Evolutionary conservation across 1,140 invertebrate species (phyloP), one percentile per base, ranked within the genome.

Genomic region (Macrocentrus cingulum): DNA sequence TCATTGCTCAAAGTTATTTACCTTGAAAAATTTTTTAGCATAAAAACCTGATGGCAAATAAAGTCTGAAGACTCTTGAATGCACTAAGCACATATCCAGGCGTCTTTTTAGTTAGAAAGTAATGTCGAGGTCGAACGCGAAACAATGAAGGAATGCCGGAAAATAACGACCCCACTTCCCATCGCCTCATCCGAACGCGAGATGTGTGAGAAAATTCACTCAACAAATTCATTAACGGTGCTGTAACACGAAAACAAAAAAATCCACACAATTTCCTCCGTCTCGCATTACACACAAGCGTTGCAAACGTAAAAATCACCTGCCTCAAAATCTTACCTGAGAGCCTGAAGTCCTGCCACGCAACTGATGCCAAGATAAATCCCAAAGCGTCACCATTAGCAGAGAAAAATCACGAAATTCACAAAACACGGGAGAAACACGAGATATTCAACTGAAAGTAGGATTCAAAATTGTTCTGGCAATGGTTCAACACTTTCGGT

Each of bases 21-120:
- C n/a, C n/a, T n/a, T n/a, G n/a, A n/a, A n/a, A n/a, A n/a, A n/a
- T n/a, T n/a, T n/a, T n/a, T n/a, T n/a, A n/a, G n/a, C n/a, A n/a
- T n/a, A n/a, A n/a, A n/a, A n/a, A n/a, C n/a, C n/a, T n/a, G n/a
- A n/a, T n/a, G n/a, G n/a, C n/a, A n/a, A n/a, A n/a, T n/a, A n/a
- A n/a, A n/a, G n/a, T n/a, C n/a, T n/a, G n/a, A n/a, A n/a, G n/a
- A n/a, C n/a, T n/a, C n/a, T n/a, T n/a, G n/a, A n/a, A n/a, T n/a
- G n/a, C n/a, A n/a, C n/a, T n/a, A n/a, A 36, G 34, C 4, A 36
- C 1, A 7, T 2, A 46, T 11, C 25, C 49, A 13, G 19, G 15
- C 16, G 19, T 2, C 54, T 68, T 68, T 70, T 67, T 59, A 62
- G 59, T 67, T n/a, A 65, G 66, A 70, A 70, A 70, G 66, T 68